phyloP scores from a whole-genome alignment of 2,888 invertebrate genomes.

The Osedax fenrisi region DNA sequence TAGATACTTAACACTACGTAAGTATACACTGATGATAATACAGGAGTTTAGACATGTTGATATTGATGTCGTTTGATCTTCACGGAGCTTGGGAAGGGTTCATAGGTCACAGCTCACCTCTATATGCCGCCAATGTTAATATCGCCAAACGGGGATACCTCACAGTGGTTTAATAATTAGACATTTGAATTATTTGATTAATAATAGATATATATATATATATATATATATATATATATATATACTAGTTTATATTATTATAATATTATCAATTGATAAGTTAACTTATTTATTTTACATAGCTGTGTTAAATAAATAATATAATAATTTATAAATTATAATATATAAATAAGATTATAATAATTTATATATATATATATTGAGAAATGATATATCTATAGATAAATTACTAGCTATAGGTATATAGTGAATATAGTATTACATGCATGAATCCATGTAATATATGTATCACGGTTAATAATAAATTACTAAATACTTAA shows the following conservation, averaged over 20 bases:
- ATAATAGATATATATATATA: background rate
- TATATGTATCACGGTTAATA: no score
- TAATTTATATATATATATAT: background rate
- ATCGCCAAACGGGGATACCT: slow-evolving; percentile 2
- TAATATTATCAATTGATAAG: no score
- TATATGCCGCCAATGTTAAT: background rate
- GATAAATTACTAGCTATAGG: no score
- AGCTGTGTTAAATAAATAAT: background rate
- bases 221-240: background rate
- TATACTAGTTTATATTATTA: no score
- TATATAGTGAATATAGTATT: no score
- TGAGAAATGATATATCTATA: no score
- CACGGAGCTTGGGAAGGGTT: slow-evolving; percentile 14
- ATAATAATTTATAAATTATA: background rate
- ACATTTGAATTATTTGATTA: background rate
- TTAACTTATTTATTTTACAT: no score
- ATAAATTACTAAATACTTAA: no score
- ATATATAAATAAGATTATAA: background rate
- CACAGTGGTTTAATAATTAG: background rate
- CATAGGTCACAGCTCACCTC: slow-evolving; percentile 2
- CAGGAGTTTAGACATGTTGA: background rate
- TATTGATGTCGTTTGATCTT: slow-evolving; percentile 10
- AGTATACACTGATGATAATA: no score
- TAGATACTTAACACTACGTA: no score
- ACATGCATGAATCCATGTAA: no score